Conservation (phyloP, 2,888 invertebrate species). For the Agrilus cyanescens region DNA sequence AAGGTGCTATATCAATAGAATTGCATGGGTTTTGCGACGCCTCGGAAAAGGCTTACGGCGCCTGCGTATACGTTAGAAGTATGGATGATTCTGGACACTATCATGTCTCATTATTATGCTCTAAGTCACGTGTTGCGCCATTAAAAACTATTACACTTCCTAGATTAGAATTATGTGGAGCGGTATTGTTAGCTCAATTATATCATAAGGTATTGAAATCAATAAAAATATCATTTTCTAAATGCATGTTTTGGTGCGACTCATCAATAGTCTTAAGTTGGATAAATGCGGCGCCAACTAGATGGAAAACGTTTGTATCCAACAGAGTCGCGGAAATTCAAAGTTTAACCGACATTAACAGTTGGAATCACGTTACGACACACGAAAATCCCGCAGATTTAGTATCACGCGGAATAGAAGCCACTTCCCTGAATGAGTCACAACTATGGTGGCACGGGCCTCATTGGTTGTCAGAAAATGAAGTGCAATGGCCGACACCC, state of each 20-base stretch:
- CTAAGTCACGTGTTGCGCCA: conserved; percentile 11
- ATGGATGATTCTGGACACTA: conserved; percentile 2
- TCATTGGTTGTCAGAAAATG: no score
- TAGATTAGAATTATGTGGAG: conserved; percentile 11
- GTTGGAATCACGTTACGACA: no score
- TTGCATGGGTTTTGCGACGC: not conserved
- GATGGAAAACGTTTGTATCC: conserved; percentile 3
- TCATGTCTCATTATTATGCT: conserved; percentile 6
- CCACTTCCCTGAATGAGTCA: no score
- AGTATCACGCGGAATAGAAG: no score
- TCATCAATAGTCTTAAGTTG: conserved; percentile 3
- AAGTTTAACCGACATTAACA: not conserved
- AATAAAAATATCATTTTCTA: not conserved
- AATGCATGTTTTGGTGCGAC: conserved; percentile 5
- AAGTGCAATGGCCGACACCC: no score
- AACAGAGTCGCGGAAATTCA: no score
- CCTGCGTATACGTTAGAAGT: conserved; percentile 10
- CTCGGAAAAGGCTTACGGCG: conserved; percentile 8
- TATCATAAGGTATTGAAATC: conserved; percentile 4
- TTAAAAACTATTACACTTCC: conserved; percentile 12
- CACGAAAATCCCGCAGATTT: no score
- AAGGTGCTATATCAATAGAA: not conserved
- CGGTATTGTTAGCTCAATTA: conserved; percentile 8
- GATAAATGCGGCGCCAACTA: conserved; percentile 5
- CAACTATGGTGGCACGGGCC: no score